phyloP scores from a whole-genome alignment of 64 coral and sea anemone genomes.

The Dendrophyllia cribrosa region DNA sequence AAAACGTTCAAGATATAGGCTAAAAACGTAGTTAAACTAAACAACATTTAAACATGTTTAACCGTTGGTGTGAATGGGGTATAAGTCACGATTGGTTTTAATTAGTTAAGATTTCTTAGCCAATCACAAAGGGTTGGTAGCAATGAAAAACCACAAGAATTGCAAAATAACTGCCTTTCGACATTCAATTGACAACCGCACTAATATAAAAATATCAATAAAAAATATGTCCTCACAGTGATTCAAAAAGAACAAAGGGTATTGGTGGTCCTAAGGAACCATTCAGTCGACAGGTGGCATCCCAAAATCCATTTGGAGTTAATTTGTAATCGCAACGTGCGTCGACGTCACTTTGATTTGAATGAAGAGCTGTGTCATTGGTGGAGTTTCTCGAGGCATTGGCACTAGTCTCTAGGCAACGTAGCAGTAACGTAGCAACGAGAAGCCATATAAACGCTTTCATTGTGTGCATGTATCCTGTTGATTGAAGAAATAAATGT shows the following conservation, averaged over 20 bases:
- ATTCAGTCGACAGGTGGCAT: constrained; percentile 8
- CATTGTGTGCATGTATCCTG: neutral
- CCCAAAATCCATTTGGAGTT: neutral
- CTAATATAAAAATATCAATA: too few relatives aligned
- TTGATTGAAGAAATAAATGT: neutral
- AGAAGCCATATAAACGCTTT: neutral
- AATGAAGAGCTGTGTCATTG: too few relatives aligned
- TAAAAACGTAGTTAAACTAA: too few relatives aligned
- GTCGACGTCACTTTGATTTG: neutral
- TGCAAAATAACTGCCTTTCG: too few relatives aligned
- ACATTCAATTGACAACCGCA: too few relatives aligned
- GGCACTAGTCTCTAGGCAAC: neutral
- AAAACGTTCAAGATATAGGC: too few relatives aligned
- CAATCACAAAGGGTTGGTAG: too few relatives aligned
- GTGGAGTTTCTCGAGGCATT: neutral
- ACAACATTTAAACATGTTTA: too few relatives aligned
- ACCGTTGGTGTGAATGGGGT: too few relatives aligned
- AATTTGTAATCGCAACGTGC: neutral
- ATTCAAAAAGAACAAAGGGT: neutral
- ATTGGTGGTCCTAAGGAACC: neutral
- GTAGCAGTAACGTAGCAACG: neutral
- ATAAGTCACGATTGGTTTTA: too few relatives aligned
- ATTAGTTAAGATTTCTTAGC: too few relatives aligned
- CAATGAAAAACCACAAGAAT: too few relatives aligned
- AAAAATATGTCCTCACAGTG: neutral